Conservation (phyloP, 2,888 invertebrate genomes). For the Melanargia galathea region DNA sequence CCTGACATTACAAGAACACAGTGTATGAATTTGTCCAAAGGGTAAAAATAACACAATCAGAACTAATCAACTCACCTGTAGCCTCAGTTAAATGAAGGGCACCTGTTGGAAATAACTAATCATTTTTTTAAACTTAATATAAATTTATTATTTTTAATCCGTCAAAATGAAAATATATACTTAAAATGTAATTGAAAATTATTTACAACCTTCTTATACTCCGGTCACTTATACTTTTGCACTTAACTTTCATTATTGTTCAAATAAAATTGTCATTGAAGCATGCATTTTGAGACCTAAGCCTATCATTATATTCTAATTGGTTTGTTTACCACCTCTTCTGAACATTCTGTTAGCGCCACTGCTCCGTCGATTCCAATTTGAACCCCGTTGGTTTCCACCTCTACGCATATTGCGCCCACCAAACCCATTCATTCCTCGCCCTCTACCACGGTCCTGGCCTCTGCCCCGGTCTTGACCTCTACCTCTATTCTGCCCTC, state of each 20-base stretch:
- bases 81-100: conserved; percentile 44
- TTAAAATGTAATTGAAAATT: conserved; percentile 73
- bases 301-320: conserved; percentile 53
- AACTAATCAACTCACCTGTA: conserved; percentile 70
- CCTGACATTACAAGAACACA: conserved; percentile 60
- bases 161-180: conserved; percentile 68
- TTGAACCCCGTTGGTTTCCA: conserved; percentile 55
- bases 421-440: conserved; percentile 52
- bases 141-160: conserved; percentile 69
- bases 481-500: conserved; percentile 61
- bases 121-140: conserved; percentile 64
- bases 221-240: conserved; percentile 60
- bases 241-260: conserved; percentile 59
- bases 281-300: conserved; percentile 47
- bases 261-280: conserved; percentile 54
- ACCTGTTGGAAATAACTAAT: conserved; percentile 57
- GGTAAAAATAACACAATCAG: conserved; percentile 49
- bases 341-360: conserved; percentile 65
- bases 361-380: conserved; percentile 62
- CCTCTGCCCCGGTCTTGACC: conserved; percentile 61
- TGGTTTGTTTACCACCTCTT: conserved; percentile 68
- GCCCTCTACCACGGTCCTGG: conserved; percentile 54
- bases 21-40: conserved; percentile 47
- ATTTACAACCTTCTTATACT: conserved; percentile 73
- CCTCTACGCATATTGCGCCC: conserved; percentile 46